phyloP scores from a whole-genome alignment of 1,140 invertebrate species.

The Melanaphis sacchari region DNA sequence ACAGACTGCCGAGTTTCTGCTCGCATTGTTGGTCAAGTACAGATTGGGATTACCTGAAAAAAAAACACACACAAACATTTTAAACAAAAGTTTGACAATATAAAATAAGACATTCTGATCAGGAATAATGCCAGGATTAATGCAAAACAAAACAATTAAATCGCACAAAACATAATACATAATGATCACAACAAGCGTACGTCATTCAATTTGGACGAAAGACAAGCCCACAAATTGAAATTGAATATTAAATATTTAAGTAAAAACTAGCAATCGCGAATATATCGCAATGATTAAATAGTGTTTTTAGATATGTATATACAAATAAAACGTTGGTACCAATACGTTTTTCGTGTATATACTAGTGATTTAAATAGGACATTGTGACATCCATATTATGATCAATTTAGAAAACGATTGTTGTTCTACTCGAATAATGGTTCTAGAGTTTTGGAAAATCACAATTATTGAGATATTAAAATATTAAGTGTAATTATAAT shows the following conservation, averaged over 20 bases:
- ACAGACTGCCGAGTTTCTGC: background rate
- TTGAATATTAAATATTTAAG: background rate
- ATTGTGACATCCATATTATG: background rate
- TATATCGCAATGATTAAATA: no score
- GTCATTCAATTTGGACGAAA: background rate
- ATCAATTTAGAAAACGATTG: background rate
- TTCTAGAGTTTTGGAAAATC: background rate
- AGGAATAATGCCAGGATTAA: background rate
- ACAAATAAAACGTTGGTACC: no score
- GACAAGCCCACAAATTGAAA: background rate
- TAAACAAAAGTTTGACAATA: background rate
- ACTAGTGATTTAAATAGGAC: background rate
- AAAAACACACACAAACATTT: background rate
- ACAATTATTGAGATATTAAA: background rate
- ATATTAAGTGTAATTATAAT: background rate
- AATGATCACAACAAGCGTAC: background rate
- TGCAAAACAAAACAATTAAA: background rate
- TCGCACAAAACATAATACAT: background rate
- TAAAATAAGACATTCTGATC: background rate
- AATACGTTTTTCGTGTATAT: no score
- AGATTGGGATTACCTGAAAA: slow-evolving; percentile 24
- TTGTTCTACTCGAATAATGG: background rate
- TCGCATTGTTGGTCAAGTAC: background rate
- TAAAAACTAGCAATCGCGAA: no score
- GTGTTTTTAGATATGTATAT: no score